Evolutionary conservation across 1,140 invertebrate genomes (phyloP).

Genomic region (Bombus haemorrhoidalis): DNA sequence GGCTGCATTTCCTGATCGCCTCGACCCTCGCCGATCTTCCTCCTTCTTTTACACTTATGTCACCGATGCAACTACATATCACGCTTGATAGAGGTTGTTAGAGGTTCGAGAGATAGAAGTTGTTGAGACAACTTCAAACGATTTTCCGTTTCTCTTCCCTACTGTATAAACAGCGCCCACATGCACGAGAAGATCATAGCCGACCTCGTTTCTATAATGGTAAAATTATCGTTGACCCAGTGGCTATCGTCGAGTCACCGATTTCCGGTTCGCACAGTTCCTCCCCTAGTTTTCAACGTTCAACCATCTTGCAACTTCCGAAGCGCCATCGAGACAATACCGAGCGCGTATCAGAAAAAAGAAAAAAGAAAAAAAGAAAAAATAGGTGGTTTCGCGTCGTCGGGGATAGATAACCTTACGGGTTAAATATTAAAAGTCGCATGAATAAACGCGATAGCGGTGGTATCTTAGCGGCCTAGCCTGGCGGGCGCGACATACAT

Average conservation of each 20-base stretch:
- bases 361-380: constrained; percentile 74
- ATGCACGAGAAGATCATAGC: not conserved
- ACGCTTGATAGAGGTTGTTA: not conserved
- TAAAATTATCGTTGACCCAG: not conserved
- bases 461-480: constrained; percentile 70
- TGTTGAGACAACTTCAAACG: not conserved
- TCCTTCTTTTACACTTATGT: not conserved
- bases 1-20: not conserved
- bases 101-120: too few relatives aligned
- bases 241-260: not conserved
- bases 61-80: not conserved
- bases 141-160: not conserved
- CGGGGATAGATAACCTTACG: constrained; percentile 73
- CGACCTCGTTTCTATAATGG: not conserved
- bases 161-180: not conserved
- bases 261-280: constrained; percentile 3
- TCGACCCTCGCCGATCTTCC: not conserved
- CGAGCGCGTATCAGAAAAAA: constrained; percentile 67
- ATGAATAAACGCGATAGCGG: constrained; percentile 78
- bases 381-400: constrained; percentile 54
- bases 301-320: not conserved
- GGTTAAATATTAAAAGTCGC: constrained; percentile 81
- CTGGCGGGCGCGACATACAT: constrained; percentile 68
- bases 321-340: not conserved
- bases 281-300: not conserved